These are phyloP conservation scores for Microcebus murinus DNA, from an alignment of 2,113 vertebrate species.

Conservation along the genomic window DNA sequence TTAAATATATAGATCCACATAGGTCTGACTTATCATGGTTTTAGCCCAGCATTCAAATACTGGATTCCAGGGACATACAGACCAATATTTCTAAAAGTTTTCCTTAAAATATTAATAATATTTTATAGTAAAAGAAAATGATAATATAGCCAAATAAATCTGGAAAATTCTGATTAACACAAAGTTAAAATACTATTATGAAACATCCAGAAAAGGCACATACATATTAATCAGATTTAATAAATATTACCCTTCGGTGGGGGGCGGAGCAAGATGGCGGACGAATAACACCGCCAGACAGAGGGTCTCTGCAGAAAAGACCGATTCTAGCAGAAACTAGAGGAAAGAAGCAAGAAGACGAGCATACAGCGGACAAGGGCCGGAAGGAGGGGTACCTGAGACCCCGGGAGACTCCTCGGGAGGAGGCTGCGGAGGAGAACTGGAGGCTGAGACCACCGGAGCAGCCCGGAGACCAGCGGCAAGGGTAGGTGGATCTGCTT, in stretches of 20 bases:
- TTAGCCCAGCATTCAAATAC: background rate
- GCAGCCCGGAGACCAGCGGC: too few relatives aligned
- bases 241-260: background rate
- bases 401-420: too few relatives aligned
- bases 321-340: too few relatives aligned
- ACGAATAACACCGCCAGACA: too few relatives aligned
- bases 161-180: background rate
- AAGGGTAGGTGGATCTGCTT: too few relatives aligned
- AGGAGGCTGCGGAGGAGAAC: too few relatives aligned
- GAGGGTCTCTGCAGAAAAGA: too few relatives aligned
- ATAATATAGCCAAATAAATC: background rate
- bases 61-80: background rate
- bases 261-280: too few relatives aligned
- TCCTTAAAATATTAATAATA: constrained; percentile 22
- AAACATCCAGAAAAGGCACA: constrained; percentile 18
- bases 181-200: background rate
- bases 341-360: too few relatives aligned
- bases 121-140: background rate
- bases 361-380: too few relatives aligned
- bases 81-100: constrained; percentile 16
- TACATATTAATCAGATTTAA: background rate
- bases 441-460: too few relatives aligned
- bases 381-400: too few relatives aligned
- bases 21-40: background rate
- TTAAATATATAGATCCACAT: background rate